A percentile compares a stretch with the other conserved stretches of the same genome.
Evolutionary conservation across 2,113 vertebrate genomes (phyloP).

Genomic region (Trinectes maculatus): DNA sequence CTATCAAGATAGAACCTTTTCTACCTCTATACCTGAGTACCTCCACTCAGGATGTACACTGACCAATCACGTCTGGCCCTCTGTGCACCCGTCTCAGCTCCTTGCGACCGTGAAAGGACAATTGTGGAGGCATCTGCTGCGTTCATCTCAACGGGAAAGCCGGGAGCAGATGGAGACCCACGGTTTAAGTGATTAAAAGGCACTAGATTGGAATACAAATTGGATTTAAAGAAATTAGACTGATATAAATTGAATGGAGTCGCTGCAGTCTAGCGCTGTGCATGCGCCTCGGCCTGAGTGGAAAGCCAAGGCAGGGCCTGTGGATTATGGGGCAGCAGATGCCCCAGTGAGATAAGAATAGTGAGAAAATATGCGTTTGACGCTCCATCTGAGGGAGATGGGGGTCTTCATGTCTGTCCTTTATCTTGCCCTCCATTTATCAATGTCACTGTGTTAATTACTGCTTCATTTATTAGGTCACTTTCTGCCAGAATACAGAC

Average conservation of each 20-base stretch:
- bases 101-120: slow-evolving; percentile 88
- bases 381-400: slow-evolving; percentile 86
- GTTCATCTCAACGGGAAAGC: slow-evolving; percentile 83
- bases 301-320: slow-evolving; percentile 85
- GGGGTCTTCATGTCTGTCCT: slow-evolving; percentile 86
- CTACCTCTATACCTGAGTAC: slow-evolving; percentile 50
- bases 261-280: slow-evolving; percentile 84
- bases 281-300: slow-evolving; percentile 50
- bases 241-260: slow-evolving; percentile 98
- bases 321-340: slow-evolving; percentile 95
- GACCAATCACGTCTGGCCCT: slow-evolving; percentile 69
- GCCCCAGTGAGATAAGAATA: slow-evolving; percentile 95
- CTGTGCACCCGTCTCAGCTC: slow-evolving; percentile 80
- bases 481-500: slow-evolving; percentile 84
- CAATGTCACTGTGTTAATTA: slow-evolving; percentile 97
- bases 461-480: slow-evolving; percentile 95
- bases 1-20: slow-evolving; percentile 46
- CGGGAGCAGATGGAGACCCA: slow-evolving; percentile 93
- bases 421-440: slow-evolving; percentile 95
- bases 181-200: slow-evolving; percentile 98
- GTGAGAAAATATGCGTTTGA: slow-evolving; percentile 93
- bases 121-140: slow-evolving; percentile 92
- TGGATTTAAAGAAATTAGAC: slow-evolving; percentile 99
- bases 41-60: slow-evolving; percentile 81
- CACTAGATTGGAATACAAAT: slow-evolving; percentile 99